Evolutionary conservation across 64 coral and sea anemone species (phyloP), one percentile per base, ranked within the genome.

Genomic region (Stichodactyla mertensii): DNA sequence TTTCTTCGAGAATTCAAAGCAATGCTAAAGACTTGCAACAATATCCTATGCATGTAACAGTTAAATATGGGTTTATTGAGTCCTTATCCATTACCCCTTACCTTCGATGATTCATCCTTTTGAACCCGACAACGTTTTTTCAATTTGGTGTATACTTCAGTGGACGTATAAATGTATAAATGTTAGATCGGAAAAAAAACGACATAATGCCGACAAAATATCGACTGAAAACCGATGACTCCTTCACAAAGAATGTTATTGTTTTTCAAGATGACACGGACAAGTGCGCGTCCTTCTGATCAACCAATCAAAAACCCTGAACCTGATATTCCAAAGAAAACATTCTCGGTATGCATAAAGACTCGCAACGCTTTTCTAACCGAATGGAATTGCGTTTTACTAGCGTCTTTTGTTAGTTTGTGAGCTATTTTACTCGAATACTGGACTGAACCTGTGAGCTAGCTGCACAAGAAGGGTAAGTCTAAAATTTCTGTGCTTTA

Each of bases 231-330:
- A 19, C 51, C 53, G 51, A 81, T 81, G 78, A 81, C 78, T 81
- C 78, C 10, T 55, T 81, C 13, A 81, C 78, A 81, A 81, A 81
- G 51, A 81, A 81, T 81, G 78, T 81, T 18, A 81, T 81, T 81
- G 78, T 81, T 81, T 28, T 81, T 54, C 78, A 81, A 81, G 36
- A 81, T 81, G 78, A 20, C 78, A 81, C 8, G 51, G 53, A 81
- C 78, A 81, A 81, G 78, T 53, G 78, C 78, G 78, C 78, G 78
- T 81, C 78, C 52, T 14, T 81, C 11, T 19, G 51, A 52, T 81
- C 53, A 53, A 81, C 78, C 78, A 81, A 81, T 81, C 78, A 81
- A 55, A 81, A 55, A 4, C 19, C 78, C 7, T 5, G 78, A 55
- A 81, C n/a, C 53, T 22, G 78, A 81, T 81, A 81, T 52, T 15